A percentile compares a stretch with the other conserved stretches of the same genome.
Conservation (phyloP, 2,888 invertebrate genomes). For the Griposia aprilina region DNA sequence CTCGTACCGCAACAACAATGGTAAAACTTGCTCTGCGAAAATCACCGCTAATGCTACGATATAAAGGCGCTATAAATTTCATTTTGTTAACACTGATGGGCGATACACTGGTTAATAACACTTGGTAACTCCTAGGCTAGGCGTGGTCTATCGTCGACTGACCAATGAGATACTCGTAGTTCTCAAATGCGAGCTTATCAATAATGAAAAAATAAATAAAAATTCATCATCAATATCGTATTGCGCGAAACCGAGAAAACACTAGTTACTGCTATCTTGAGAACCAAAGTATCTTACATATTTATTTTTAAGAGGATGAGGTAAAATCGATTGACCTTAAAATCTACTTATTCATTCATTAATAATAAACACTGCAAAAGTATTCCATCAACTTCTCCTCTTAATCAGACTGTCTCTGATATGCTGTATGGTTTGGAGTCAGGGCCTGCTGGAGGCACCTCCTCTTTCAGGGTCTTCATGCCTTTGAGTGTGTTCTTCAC, state of each 20-base stretch:
- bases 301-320: neutral
- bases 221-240: neutral
- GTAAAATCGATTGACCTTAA: neutral
- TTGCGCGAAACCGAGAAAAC: neutral
- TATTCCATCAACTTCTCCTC: neutral
- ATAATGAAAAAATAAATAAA: too few species aligned
- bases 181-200: neutral
- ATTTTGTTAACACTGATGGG: neutral
- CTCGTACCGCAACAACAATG: too few species aligned
- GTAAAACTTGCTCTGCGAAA: too few species aligned
- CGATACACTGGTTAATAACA: neutral
- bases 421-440: constrained; percentile 66
- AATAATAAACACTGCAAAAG: neutral
- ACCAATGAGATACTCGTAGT: neutral
- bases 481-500: constrained; percentile 77
- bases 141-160: neutral
- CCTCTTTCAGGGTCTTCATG: constrained; percentile 76
- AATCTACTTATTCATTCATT: neutral
- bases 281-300: neutral
- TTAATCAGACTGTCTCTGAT: constrained; percentile 70
- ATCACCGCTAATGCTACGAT: too few species aligned
- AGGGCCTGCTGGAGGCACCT: constrained; percentile 51
- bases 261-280: neutral
- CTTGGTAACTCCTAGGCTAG: neutral
- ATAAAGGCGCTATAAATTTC: neutral